Evolutionary conservation across 2,797 vertebrate genomes (phyloP), one percentile per base, ranked within the genome.

Genomic region (Sebastes steindachneri): DNA sequence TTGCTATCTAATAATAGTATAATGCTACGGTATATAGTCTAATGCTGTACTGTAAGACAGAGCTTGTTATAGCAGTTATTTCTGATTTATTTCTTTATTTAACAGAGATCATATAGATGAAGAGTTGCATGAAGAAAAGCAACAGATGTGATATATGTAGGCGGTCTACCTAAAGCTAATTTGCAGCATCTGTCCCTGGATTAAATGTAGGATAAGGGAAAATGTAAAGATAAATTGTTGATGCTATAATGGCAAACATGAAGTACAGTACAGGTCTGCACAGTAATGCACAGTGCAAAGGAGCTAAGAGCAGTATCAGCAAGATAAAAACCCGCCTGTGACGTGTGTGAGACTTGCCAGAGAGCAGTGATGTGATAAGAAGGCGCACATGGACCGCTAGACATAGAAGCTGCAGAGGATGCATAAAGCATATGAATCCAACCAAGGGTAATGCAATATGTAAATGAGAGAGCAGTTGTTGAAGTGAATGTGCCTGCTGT

Each of bases 361-460:
- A 70, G 83, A 88, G 84, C 75, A 68, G 48, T 83, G 84, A 92
- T 80, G 89, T 85, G 88, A 86, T 86, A 77, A 81, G 75, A 89
- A 89, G 72, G 66, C 77, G 9, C 83, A 86, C 76, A 73, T 66
- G 71, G 84, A 80, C 71, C 0, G 7, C 69, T 73, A 87, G 75
- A 84, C 87, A 79, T 79, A 68, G 78, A 85, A 54, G 65, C 77
- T 86, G 79, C 84, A 78, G 85, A 80, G 45, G 78, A 86, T 82
- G 73, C 78, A 85, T 66, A 54, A 85, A 80, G 74, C 82, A 86
- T 68, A 87, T 80, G 81, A 88, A 90, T 48, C 65, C 88, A 88
- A 83, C 73, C 85, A 77, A 88, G 86, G 80, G 58, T 90, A 90
- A 93, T 83, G 88, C 80, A 86, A 93, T 89, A 91, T 92, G 92